These are phyloP conservation scores for human (Homo sapiens) DNA, from an alignment of 2,113 vertebrate species.

Conservation along the genomic window GRCh38 chr5:162142001-162142500, in stretches of 20 bases:
- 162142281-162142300: conserved; percentile 98
- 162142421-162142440: not conserved
- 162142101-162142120: not conserved
- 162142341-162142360: not conserved
- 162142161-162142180: conserved; percentile 98
- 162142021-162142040: not conserved
- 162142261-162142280: conserved; percentile 99
- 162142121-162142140: not conserved
- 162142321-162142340: not conserved
- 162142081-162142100: not conserved
- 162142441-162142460: not conserved
- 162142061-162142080: not conserved
- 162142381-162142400: not conserved
- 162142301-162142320: conserved; percentile 97
- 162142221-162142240: conserved; percentile 99
- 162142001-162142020: not conserved
- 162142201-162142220: conserved; percentile 99
- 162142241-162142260: conserved; percentile 98
- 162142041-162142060: not conserved
- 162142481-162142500: too few species aligned
- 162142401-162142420: not conserved
- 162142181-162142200: conserved; percentile 98
- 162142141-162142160: conserved; percentile 63
- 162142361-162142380: not conserved
- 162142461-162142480: not conserved